Base-by-base conservation (phyloP, 2,797 vertebrate species). In the Sebastes miniatus region DNA sequence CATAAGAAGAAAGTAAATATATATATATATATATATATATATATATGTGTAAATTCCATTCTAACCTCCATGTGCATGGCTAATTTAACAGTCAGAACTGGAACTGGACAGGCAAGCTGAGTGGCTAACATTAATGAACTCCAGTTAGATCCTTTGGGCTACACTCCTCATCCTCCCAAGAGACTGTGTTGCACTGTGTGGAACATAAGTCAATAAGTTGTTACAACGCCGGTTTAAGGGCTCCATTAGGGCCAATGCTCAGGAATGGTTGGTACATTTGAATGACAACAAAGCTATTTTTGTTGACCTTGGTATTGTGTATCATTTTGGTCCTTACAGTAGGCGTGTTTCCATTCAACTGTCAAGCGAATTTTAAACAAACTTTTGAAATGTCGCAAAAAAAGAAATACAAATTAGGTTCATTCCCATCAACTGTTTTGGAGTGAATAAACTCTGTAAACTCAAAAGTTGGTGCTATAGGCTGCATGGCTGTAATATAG, bases 101-200 rank as follows among this genome's bases (percentile, higher is more conserved):
- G 72, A 31, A 27, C 11, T 11, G 22, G 34, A 52, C 58, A 52
- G 22, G 34, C 22, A n/a, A 31, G 29, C 43, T 32, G 58, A 83
- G 54, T 69, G 83, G 65, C 72, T 58, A 32, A 59, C 69, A 73
- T 71, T 58, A 83, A 88, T 85, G 54, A 83, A 87, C 69, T 80
- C 50, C 10, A 27, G 57, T 69, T 14, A 43, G 24, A 83, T 80
- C 65, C 77, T 67, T 52, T 65, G 69, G 81, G 73, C 79, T 68
- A 27, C 64, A 66, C 36, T 82, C 50, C 56, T 59, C 64, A 8
- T 70, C 52, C 54, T 81, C 76, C 73, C 77, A 7, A 24, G 56
- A 79, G 81, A 76, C 64, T 4, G 57, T 39, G 63, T 24, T 52
- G 65, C 14, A 52, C 68, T 31, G 43, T 66, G 74, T 66, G 74